These are phyloP conservation scores for Rattus norvegicus DNA, from an alignment of 2,113 vertebrate genomes.

Conservation along the genomic window DNA sequence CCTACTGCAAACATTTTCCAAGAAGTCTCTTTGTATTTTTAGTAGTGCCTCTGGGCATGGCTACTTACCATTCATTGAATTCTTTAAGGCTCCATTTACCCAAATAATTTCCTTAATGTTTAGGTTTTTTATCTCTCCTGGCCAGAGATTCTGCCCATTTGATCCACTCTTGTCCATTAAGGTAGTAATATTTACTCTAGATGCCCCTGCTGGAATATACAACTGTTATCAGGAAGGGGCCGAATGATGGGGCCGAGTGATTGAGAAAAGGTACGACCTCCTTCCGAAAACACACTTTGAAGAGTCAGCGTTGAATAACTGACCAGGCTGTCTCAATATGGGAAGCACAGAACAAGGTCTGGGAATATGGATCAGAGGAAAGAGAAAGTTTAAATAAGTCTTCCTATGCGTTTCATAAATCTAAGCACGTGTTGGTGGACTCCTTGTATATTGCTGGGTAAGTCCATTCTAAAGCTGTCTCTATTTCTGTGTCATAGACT, in stretches of 20 bases:
- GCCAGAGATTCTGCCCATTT: neutral
- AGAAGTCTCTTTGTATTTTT: conserved; percentile 61
- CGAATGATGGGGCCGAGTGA: neutral
- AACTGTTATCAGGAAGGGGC: neutral
- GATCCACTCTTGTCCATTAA: conserved; percentile 19
- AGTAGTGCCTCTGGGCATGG: neutral
- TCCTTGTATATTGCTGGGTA: conserved; percentile 38
- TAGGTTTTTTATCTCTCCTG: conserved; percentile 56
- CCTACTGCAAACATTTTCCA: neutral
- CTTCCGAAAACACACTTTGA: neutral
- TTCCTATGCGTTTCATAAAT: neutral
- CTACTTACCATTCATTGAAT: neutral
- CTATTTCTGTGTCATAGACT: conserved; percentile 33
- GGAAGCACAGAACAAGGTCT: conserved; percentile 24
- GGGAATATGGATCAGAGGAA: neutral
- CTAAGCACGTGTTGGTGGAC: conserved; percentile 49
- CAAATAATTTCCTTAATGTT: conserved; percentile 2
- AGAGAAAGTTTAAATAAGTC: conserved; percentile 35
- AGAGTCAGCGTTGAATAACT: neutral
- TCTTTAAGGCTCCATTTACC: conserved; percentile 7
- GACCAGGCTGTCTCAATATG: neutral
- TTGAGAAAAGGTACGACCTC: neutral
- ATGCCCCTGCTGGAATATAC: neutral
- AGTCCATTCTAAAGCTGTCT: conserved; percentile 54
- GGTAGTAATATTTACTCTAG: neutral